Base-by-base conservation (phyloP, 2,888 invertebrate genomes). In the Actias luna region DNA sequence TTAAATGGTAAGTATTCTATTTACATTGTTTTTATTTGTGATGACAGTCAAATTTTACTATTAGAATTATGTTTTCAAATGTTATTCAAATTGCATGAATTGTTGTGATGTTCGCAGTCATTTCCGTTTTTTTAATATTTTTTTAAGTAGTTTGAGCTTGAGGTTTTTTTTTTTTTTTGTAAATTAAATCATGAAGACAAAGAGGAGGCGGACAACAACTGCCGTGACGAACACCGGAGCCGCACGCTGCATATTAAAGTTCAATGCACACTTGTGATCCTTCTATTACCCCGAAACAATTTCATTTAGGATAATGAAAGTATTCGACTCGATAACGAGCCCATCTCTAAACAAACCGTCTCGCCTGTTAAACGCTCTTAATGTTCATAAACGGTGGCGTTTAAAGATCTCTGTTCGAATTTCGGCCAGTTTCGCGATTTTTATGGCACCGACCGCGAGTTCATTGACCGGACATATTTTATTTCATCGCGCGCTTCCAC, bases 381-480 rank as follows among this genome's bases (percentile, higher is more conserved):
- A 61, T 61, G 36, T 61, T 12, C 18, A 39, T 27, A 29, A 50
- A 52, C 36, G 59, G 36, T 27, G 52, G 14, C 36, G 27, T 36
- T 27, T 50, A 18, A 50, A 64, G 79, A 82, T 87, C 82, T 84
- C 80, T 82, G 83, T 77, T 85, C 84, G 81, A 90, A 89, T 89
- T 92, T 92, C 85, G 92, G 90, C 81, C 83, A 85, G 85, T 89
- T 89, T 92, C 87, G 92, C 92, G 80, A 92, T 92, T 92, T 92
- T 92, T 92, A 92, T 90, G 87, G 90, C 89, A 89, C 90, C 88
- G 88, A 85, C 87, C 89, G 85, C 82, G 86, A 78, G 92, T 83
- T 92, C 92, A 82, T 87, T 90, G 92, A 90, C 92, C 92, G 92
- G 89, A 91, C 92, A 92, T 92, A 92, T 92, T 92, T 92, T 92